Conservation (phyloP, 2,113 vertebrate genomes). For the Callionymus lyra region DNA sequence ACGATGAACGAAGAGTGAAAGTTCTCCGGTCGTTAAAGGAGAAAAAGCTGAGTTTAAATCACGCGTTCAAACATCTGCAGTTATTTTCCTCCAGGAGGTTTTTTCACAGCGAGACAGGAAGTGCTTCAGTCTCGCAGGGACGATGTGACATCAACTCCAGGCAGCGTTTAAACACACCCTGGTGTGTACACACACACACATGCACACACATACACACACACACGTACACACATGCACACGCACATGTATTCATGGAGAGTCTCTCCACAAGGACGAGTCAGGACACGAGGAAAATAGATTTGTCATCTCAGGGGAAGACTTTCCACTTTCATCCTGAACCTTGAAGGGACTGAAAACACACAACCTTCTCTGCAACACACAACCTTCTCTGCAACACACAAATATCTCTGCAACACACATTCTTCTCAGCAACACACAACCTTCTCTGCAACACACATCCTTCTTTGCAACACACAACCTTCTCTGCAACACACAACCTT, state of each 20-base stretch:
- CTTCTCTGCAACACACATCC: no score
- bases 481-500: no score
- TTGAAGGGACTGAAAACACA: not conserved
- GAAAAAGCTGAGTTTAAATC: no score
- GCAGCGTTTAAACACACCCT: slow-evolving; percentile 15
- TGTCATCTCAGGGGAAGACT: slow-evolving; percentile 17
- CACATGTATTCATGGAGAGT: slow-evolving; percentile 3
- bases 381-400: no score
- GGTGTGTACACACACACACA: slow-evolving; percentile 24
- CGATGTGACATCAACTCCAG: slow-evolving; percentile 34
- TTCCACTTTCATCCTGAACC: slow-evolving; percentile 13
- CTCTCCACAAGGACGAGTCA: slow-evolving; percentile 7
- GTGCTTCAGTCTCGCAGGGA: slow-evolving; percentile 29
- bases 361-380: no score
- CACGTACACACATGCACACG: no score
- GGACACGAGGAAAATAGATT: slow-evolving; percentile 4
- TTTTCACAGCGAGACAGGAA: slow-evolving; percentile 29
- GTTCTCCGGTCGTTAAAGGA: no score
- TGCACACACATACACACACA: slow-evolving; percentile 7
- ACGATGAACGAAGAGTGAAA: no score
- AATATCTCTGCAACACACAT: no score
- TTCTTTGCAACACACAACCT: no score
- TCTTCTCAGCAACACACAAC: no score
- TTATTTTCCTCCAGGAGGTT: slow-evolving; percentile 4
- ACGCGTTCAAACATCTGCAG: slow-evolving; percentile 15